These are phyloP conservation scores for Betta splendens DNA, from an alignment of 2,797 vertebrate genomes.

Conservation along the genomic window DNA sequence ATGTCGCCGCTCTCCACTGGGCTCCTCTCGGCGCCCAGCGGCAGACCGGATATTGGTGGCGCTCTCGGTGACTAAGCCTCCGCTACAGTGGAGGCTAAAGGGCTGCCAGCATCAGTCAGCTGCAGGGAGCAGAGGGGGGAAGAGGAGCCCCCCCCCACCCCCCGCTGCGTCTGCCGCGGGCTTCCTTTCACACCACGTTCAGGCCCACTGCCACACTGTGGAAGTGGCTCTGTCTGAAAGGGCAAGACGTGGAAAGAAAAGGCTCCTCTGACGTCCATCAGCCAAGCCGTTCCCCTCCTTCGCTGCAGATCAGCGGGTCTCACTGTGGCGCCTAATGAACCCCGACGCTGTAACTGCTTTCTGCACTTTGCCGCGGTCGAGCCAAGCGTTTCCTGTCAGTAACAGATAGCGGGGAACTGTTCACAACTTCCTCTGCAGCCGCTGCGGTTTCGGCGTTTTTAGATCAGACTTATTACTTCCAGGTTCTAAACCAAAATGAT, in stretches of 20 bases:
- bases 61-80: constrained; percentile 59
- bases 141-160: constrained; percentile 63
- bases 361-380: background rate
- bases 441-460: background rate
- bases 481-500: no score
- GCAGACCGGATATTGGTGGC: constrained; percentile 67
- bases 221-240: constrained; percentile 61
- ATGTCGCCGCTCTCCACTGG: constrained; percentile 67
- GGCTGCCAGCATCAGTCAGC: constrained; percentile 71
- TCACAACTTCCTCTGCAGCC: background rate
- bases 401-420: background rate
- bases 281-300: constrained; percentile 15
- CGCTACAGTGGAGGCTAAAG: constrained; percentile 69
- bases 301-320: constrained; percentile 1
- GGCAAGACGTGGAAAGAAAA: constrained; percentile 64
- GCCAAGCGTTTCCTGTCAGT: background rate
- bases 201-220: constrained; percentile 25
- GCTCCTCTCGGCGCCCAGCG: constrained; percentile 58
- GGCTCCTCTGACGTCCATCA: constrained; percentile 39
- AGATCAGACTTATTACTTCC: no score
- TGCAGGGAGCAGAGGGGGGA: constrained; percentile 65
- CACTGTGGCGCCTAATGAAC: background rate
- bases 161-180: constrained; percentile 61
- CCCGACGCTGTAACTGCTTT: constrained; percentile 3
- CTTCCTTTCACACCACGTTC: constrained; percentile 66